Evolutionary conservation across 1,140 invertebrate species (phyloP).

Genomic region (Saccostrea echinata): DNA sequence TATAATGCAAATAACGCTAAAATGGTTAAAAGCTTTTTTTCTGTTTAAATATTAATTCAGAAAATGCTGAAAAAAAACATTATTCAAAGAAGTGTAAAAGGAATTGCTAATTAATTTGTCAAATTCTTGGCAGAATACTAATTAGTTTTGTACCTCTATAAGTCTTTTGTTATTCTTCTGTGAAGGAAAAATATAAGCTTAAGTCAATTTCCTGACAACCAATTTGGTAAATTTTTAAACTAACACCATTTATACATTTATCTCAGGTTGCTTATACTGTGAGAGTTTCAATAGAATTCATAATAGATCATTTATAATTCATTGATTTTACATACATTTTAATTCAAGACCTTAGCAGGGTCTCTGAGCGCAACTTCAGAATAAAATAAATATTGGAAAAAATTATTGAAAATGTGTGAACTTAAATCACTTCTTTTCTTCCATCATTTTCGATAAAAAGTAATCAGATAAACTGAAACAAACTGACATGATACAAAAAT

Average conservation of each 20-base stretch:
- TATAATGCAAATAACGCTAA: neutral
- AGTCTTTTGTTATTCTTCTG: conserved; percentile 18
- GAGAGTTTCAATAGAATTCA: too few species aligned
- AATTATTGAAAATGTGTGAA: too few species aligned
- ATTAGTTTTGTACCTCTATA: neutral
- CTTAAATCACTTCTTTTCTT: too few species aligned
- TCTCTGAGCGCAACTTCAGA: too few species aligned
- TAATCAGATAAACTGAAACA: neutral
- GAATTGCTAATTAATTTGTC: neutral
- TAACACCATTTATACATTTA: too few species aligned
- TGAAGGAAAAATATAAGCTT: neutral
- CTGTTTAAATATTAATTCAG: neutral
- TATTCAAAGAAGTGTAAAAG: neutral
- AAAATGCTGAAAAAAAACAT: neutral
- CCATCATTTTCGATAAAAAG: too few species aligned
- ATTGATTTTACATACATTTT: too few species aligned
- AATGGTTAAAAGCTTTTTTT: neutral
- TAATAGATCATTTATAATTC: too few species aligned
- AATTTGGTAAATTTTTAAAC: neutral
- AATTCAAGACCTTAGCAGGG: too few species aligned
- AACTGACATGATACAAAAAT: neutral
- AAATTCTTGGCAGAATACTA: neutral
- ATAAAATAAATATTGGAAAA: too few species aligned
- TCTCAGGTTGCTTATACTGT: too few species aligned
- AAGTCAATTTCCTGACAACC: neutral